Percentiles rank a stretch among this genome's conserved stretches.
Evolutionary conservation across 2,113 vertebrate species (phyloP).

Genomic region (Smithornis capensis): DNA sequence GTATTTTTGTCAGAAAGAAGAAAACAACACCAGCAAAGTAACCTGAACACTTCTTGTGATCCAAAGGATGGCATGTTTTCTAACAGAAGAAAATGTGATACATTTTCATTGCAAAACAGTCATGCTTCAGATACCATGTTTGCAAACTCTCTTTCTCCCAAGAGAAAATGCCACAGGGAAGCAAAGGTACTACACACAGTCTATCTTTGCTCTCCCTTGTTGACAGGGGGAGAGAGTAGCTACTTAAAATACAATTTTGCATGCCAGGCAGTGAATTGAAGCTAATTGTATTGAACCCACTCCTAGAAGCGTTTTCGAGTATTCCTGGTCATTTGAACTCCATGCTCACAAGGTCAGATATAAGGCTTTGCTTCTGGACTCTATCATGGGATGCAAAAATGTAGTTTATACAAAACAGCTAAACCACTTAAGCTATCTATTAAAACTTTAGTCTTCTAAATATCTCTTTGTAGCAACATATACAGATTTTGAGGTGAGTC

Average conservation of each 20-base stretch:
- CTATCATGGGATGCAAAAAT: neutral
- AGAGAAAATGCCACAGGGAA: neutral
- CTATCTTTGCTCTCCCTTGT: neutral
- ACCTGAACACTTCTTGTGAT: accelerated
- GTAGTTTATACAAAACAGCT: neutral
- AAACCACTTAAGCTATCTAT: neutral
- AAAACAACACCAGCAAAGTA: neutral
- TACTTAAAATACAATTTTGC: neutral
- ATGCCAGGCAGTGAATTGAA: neutral
- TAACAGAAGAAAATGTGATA: neutral
- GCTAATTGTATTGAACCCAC: neutral
- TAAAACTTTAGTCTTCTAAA: neutral
- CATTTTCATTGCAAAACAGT: neutral
- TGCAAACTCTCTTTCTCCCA: neutral
- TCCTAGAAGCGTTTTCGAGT: neutral
- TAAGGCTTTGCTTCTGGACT: neutral
- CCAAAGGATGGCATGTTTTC: neutral
- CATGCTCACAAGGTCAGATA: neutral
- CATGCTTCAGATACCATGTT: neutral
- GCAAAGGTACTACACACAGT: neutral
- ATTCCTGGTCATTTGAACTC: neutral
- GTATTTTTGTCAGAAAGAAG: neutral
- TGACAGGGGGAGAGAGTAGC: neutral
- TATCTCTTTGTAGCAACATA: neutral
- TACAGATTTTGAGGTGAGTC: neutral